Percentiles rank a stretch among this genome's conserved stretches.
phyloP scores from a whole-genome alignment of 2,797 vertebrate species.

The Linurgus olivaceus region DNA sequence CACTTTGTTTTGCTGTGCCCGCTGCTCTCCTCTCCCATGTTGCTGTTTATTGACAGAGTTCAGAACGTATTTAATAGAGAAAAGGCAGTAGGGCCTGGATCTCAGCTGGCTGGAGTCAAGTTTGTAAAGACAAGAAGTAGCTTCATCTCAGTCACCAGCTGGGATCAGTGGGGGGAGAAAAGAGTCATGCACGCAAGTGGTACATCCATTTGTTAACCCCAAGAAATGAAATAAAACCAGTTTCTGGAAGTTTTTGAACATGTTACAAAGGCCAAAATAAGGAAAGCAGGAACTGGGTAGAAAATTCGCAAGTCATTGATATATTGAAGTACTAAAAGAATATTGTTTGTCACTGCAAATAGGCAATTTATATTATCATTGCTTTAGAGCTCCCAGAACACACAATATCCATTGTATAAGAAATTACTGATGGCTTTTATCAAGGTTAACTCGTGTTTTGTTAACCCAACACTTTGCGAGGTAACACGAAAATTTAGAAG shows the following conservation, averaged over 20 bases:
- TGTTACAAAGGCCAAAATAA: background rate
- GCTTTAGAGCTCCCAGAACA: conserved; percentile 61
- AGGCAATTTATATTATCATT: conserved; percentile 64
- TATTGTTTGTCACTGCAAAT: conserved; percentile 64
- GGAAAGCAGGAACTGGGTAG: background rate
- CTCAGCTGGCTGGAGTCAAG: background rate
- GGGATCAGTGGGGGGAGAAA: background rate
- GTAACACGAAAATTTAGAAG: conserved; percentile 78
- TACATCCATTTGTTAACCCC: background rate
- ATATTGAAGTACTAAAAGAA: conserved; percentile 24
- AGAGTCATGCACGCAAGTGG: background rate
- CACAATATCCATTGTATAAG: conserved; percentile 44
- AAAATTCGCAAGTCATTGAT: conserved; percentile 47
- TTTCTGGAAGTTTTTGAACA: background rate
- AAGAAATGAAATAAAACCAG: background rate
- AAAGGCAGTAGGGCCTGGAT: background rate
- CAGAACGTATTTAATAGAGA: background rate
- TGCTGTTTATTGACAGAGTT: background rate
- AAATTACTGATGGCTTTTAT: conserved; percentile 73
- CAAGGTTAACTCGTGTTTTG: conserved; percentile 70
- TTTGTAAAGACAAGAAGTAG: background rate
- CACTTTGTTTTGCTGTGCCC: background rate
- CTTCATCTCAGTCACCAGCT: background rate
- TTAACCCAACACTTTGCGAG: conserved; percentile 73
- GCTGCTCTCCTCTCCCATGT: background rate